Conservation (phyloP, 2,888 invertebrate species). For the Eristalis pertinax region DNA sequence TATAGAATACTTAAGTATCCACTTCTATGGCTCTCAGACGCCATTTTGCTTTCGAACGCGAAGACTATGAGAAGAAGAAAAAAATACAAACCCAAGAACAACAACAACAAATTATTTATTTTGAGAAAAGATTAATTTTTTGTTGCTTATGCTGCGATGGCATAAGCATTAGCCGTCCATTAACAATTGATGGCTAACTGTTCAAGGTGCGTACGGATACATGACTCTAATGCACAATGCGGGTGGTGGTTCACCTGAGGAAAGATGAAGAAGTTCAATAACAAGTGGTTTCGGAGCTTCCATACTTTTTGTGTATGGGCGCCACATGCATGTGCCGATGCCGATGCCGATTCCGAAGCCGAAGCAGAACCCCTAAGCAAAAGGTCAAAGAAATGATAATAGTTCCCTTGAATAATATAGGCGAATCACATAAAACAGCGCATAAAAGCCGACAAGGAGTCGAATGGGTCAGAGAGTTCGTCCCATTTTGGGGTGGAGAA, state of each 20-base stretch:
- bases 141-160: conserved; percentile 31
- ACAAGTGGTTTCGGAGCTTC: conserved; percentile 4
- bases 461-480: conserved; percentile 38
- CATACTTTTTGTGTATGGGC: neutral
- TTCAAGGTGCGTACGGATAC: conserved; percentile 68
- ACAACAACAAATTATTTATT: conserved; percentile 56
- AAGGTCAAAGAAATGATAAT: conserved; percentile 70
- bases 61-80: conserved; percentile 34
- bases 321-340: conserved; percentile 28
- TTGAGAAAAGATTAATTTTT: conserved; percentile 67
- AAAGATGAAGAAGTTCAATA: conserved; percentile 45
- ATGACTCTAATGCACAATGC: conserved; percentile 63
- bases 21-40: conserved; percentile 62
- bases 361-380: conserved; percentile 26
- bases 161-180: conserved; percentile 32
- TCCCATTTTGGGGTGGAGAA: conserved; percentile 67
- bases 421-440: conserved; percentile 68
- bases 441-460: conserved; percentile 61
- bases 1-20: conserved; percentile 68
- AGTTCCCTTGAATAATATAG: conserved; percentile 68
- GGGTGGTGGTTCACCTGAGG: conserved; percentile 39
- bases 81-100: neutral
- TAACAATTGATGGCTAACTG: conserved; percentile 70
- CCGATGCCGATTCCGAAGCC: neutral
- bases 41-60: conserved; percentile 65